Conservation (phyloP, 2,888 invertebrate genomes). For the Parelbella ahira region DNA sequence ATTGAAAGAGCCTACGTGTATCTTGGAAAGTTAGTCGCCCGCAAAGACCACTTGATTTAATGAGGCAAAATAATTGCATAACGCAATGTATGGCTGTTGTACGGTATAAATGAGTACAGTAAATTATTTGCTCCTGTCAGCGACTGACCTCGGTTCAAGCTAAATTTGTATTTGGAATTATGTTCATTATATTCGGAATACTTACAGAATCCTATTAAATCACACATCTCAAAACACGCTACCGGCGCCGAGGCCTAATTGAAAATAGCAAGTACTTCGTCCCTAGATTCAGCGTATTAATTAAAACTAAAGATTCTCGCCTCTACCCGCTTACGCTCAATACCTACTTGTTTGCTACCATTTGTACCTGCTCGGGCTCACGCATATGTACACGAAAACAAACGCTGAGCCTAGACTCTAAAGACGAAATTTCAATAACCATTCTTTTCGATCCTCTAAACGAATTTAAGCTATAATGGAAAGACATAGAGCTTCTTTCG, state of each 20-base stretch:
- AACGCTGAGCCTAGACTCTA: slow-evolving; percentile 54
- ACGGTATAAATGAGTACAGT: slow-evolving; percentile 35
- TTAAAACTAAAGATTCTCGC: slow-evolving; percentile 75
- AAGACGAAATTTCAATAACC: slow-evolving; percentile 60
- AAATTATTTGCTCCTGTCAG: slow-evolving; percentile 38
- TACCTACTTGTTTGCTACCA: slow-evolving; percentile 36
- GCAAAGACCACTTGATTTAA: slow-evolving; percentile 28
- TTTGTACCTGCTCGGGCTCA: slow-evolving; percentile 51
- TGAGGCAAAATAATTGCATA: slow-evolving; percentile 34
- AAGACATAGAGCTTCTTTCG: slow-evolving; percentile 57
- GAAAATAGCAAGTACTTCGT: slow-evolving; percentile 64
- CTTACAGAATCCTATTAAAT: slow-evolving; percentile 60
- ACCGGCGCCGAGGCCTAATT: slow-evolving; percentile 65
- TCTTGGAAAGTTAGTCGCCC: slow-evolving; percentile 12
- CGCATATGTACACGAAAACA: slow-evolving; percentile 56
- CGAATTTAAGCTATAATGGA: slow-evolving; percentile 57
- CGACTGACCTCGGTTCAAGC: slow-evolving; percentile 42
- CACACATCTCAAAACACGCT: slow-evolving; percentile 70
- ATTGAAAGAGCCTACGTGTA: background rate
- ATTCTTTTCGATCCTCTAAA: slow-evolving; percentile 33
- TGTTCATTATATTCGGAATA: slow-evolving; percentile 56
- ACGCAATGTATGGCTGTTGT: slow-evolving; percentile 31
- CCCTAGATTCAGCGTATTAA: slow-evolving; percentile 70
- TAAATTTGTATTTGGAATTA: slow-evolving; percentile 43
- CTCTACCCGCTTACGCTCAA: slow-evolving; percentile 62